Conservation (phyloP, 2,888 invertebrate species). For the Gortyna flavago region DNA sequence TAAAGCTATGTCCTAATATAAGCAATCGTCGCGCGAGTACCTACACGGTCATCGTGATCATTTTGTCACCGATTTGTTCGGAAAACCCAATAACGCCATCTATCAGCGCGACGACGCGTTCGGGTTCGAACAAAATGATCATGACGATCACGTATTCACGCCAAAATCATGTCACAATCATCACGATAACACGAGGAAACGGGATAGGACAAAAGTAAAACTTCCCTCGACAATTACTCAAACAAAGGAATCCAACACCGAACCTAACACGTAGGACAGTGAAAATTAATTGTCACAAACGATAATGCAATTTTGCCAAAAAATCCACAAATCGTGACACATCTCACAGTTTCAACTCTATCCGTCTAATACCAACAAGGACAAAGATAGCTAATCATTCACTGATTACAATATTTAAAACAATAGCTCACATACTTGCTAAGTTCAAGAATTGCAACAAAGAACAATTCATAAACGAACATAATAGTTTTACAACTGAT, state of each 20-base stretch:
- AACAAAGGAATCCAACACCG: background rate
- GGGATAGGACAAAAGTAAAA: background rate
- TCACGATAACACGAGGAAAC: background rate
- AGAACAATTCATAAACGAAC: slow-evolving; percentile 36
- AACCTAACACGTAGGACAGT: background rate
- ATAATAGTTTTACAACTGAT: slow-evolving; percentile 49
- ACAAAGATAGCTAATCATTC: slow-evolving; percentile 43
- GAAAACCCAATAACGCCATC: too few relatives aligned
- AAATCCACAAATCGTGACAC: slow-evolving; percentile 5
- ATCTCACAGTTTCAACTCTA: slow-evolving; percentile 7
- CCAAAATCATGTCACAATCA: background rate
- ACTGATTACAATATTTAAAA: slow-evolving; percentile 39
- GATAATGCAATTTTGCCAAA: slow-evolving; percentile 1
- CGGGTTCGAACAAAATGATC: background rate
- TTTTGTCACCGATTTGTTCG: background rate
- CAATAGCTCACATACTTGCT: slow-evolving; percentile 22
- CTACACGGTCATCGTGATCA: background rate
- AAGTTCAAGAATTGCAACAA: slow-evolving; percentile 49
- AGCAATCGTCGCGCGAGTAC: background rate
- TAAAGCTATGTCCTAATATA: background rate
- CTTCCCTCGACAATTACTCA: background rate
- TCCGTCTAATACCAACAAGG: slow-evolving; percentile 32
- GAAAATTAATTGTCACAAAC: background rate
- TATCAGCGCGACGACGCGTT: too few relatives aligned
- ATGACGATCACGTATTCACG: background rate